Evolutionary conservation across 1,140 invertebrate genomes (phyloP).

Genomic region (Whitmania pigra): DNA sequence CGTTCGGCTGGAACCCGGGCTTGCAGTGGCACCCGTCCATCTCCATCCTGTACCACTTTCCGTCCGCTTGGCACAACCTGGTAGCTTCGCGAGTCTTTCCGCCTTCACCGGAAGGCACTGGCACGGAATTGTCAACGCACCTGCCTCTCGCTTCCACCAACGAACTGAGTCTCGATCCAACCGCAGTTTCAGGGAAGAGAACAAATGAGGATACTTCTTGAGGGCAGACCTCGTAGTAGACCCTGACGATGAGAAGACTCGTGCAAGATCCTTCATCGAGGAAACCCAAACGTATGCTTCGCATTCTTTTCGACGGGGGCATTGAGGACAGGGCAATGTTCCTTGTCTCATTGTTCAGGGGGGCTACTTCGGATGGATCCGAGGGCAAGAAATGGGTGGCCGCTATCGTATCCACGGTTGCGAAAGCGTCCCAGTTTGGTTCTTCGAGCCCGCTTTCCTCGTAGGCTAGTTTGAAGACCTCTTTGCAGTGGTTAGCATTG

Average conservation of each 20-base stretch:
- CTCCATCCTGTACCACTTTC: conserved; percentile 73
- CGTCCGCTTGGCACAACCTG: conserved; percentile 85
- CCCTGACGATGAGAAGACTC: conserved; percentile 81
- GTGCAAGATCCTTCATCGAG: conserved; percentile 90
- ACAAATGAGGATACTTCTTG: conserved; percentile 82
- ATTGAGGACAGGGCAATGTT: not conserved
- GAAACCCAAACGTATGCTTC: conserved; percentile 56
- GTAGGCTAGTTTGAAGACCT: too few relatives aligned
- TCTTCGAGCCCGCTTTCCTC: too few relatives aligned
- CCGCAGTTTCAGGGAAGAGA: conserved; percentile 77
- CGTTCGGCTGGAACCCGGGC: conserved; percentile 74
- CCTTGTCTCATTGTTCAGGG: not conserved
- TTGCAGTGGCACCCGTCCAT: conserved; percentile 77
- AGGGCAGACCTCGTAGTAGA: conserved; percentile 89
- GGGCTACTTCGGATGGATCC: not conserved
- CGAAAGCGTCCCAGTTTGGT: too few relatives aligned
- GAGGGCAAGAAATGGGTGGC: not conserved
- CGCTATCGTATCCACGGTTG: too few relatives aligned
- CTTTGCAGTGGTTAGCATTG: too few relatives aligned
- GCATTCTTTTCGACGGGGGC: not conserved
- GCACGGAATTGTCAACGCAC: conserved; percentile 34
- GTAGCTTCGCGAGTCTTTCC: conserved; percentile 36
- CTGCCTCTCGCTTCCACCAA: conserved; percentile 48
- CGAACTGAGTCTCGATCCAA: conserved; percentile 57
- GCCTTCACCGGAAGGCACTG: conserved; percentile 45